phyloP scores from a whole-genome alignment of 2,113 vertebrate genomes.

The Spilogale gracilis region DNA sequence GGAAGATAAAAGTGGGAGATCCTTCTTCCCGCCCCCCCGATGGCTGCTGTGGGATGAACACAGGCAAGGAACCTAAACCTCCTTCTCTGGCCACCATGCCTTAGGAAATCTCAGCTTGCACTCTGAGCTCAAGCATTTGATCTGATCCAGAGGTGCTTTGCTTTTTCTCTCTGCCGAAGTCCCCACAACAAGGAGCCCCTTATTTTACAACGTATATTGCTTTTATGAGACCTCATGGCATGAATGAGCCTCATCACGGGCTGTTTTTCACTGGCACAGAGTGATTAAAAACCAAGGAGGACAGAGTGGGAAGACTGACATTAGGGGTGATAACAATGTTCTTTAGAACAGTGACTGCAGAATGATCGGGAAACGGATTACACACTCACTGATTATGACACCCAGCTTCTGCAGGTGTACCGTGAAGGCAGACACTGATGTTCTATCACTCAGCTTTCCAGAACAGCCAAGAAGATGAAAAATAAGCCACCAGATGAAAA shows the following conservation, averaged over 20 bases:
- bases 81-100: not conserved
- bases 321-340: too few relatives aligned
- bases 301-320: not conserved
- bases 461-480: constrained; percentile 1
- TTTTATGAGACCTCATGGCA: not conserved
- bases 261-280: not conserved
- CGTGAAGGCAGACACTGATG: not conserved
- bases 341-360: not conserved
- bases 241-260: not conserved
- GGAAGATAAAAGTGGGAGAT: too few relatives aligned
- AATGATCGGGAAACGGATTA: not conserved
- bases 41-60: not conserved
- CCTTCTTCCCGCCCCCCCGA: not conserved
- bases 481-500: not conserved
- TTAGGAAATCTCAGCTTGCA: not conserved
- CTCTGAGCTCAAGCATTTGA: not conserved
- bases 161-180: not conserved
- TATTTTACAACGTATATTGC: not conserved
- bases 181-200: not conserved
- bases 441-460: not conserved
- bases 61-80: not conserved
- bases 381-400: not conserved
- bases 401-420: fast-evolving
- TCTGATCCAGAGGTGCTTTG: not conserved
- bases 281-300: not conserved